A percentile compares a stretch with the other conserved stretches of the same genome.
These are phyloP conservation scores for Helleia helle DNA, from an alignment of 2,888 invertebrate genomes.

Conservation along the genomic window DNA sequence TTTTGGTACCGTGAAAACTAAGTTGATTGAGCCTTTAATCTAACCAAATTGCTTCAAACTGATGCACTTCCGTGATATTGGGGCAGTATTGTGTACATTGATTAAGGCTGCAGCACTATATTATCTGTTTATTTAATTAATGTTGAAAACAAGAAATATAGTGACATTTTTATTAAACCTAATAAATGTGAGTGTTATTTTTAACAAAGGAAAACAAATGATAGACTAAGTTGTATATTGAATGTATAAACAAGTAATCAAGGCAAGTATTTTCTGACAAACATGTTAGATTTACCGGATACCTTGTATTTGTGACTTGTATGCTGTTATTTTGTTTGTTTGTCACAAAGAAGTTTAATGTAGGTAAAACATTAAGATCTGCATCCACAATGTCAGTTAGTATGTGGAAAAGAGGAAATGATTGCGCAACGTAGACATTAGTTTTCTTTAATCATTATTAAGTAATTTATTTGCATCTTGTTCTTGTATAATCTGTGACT, in stretches of 20 bases:
- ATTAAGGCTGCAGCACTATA: conserved; percentile 35
- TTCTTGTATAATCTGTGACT: conserved; percentile 27
- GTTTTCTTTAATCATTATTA: conserved; percentile 27
- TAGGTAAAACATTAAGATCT: conserved; percentile 35
- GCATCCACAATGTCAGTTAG: conserved; percentile 38
- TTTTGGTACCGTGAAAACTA: conserved; percentile 31
- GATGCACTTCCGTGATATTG: conserved; percentile 42
- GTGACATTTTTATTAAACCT: conserved; percentile 45
- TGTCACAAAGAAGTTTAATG: conserved; percentile 46
- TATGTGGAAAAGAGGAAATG: conserved; percentile 27
- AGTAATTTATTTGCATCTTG: conserved; percentile 27
- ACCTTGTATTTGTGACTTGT: conserved; percentile 35
- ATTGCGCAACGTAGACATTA: conserved; percentile 30
- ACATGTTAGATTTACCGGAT: conserved; percentile 30
- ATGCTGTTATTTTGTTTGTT: conserved; percentile 36
- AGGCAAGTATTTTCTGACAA: conserved; percentile 34
- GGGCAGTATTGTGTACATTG: conserved; percentile 67
- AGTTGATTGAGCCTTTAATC: conserved; percentile 23
- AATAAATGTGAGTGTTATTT: conserved; percentile 48
- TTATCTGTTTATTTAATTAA: conserved; percentile 43
- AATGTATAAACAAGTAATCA: conserved; percentile 40
- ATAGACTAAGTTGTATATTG: conserved; percentile 46
- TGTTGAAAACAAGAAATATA: conserved; percentile 37
- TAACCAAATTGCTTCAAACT: conserved; percentile 34
- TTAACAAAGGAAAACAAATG: conserved; percentile 33